A percentile compares a stretch with the other conserved stretches of the same genome.
phyloP scores from a whole-genome alignment of 2,113 vertebrate species.

The human (Homo sapiens) region GRCh38 chr13:68985001-68985500 shows the following conservation, averaged over 20 bases:
- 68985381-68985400: slow-evolving; percentile 92
- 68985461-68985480: slow-evolving; percentile 97
- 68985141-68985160: slow-evolving; percentile 97
- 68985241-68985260: slow-evolving; percentile 99
- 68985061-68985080: slow-evolving; percentile 89
- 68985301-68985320: slow-evolving; percentile 94
- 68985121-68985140: slow-evolving; percentile 95
- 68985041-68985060: no score
- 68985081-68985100: slow-evolving; percentile 94
- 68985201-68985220: slow-evolving; percentile 91
- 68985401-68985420: slow-evolving; percentile 92
- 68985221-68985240: slow-evolving; percentile 96
- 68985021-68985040: no score
- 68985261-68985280: slow-evolving; percentile 99
- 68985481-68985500: slow-evolving; percentile 96
- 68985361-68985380: slow-evolving; percentile 93
- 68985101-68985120: slow-evolving; percentile 96
- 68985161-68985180: slow-evolving; percentile 91
- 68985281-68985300: slow-evolving; percentile 91
- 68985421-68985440: slow-evolving; percentile 95
- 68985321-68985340: slow-evolving; percentile 94
- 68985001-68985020: no score
- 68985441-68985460: slow-evolving; percentile 97
- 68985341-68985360: slow-evolving; percentile 92
- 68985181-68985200: no score